Evolutionary conservation across 2,797 vertebrate genomes (phyloP), one percentile per base, ranked within the genome.

Genomic region (Caiman crocodilus): DNA sequence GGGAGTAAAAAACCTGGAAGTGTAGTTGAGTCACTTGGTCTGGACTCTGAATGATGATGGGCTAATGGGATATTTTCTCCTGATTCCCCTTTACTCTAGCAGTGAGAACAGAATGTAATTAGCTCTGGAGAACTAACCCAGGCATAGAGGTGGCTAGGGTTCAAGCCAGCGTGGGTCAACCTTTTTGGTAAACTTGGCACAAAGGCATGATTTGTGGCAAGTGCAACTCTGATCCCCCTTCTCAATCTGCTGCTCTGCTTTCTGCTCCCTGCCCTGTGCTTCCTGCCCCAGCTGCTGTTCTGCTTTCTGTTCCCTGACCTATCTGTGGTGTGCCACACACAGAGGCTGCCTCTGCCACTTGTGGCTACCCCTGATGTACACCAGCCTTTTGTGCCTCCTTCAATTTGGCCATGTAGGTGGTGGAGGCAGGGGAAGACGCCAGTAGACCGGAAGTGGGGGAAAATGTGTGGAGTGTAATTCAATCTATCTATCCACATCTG

Each of bases 21-120:
- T 35, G 32, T 69, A 95, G 93, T 92, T 95, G 96, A 96, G 90
- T 96, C 90, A 90, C 90, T 94, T 96, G 93, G 88, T 91, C 87
- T 84, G 87, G 94, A 86, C 82, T 92, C 74, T 92, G 88, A 80
- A 69, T 93, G 95, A 92, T 84, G 56, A 65, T 55, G 26, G 84
- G 93, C 94, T 95, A 96, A 42, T 42, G 8, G 42, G 76, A 74
- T 87, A 73, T 67, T 69, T 20, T 56, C 84, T 91, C 90, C 79
- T 95, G 83, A 79, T 74, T 91, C 23, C 23, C 11, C 32, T 32
- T 88, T 60, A 57, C 26, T 92, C 3, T 61, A 16, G 60, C 32
- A 89, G 50, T 74, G 9, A 57, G 83, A 85, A 85, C 76, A 69
- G 84, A 55, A 35, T 88, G 26, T 75, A 59, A 82, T 9, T 56